Conservation (phyloP, 2,797 vertebrate species). For the Antennarius maculatus region DNA sequence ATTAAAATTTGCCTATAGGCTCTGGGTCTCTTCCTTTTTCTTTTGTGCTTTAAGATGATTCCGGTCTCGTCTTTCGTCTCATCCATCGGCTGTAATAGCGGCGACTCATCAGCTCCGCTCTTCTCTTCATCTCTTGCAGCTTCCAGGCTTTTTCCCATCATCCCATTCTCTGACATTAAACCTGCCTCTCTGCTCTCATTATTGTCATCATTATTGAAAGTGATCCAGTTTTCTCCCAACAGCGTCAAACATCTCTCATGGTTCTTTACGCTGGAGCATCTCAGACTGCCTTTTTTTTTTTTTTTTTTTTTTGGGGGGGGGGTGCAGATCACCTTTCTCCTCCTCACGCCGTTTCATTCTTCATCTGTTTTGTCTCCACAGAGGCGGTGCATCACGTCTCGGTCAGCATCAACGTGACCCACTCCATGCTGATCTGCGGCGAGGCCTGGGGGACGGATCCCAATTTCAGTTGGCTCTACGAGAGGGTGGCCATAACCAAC, state of each 20-base stretch:
- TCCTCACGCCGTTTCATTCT: slow-evolving; percentile 15
- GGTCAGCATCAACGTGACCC: slow-evolving; percentile 79
- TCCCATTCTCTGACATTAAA: slow-evolving; percentile 46
- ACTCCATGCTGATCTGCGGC: slow-evolving; percentile 76
- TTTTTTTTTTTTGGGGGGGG: slow-evolving; percentile 40
- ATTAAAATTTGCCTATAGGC: slow-evolving; percentile 56
- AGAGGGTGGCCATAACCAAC: slow-evolving; percentile 59
- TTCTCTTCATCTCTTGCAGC: slow-evolving; percentile 54
- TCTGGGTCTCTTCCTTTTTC: slow-evolving; percentile 26
- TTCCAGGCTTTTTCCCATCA: slow-evolving; percentile 65
- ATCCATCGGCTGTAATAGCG: slow-evolving; percentile 51
- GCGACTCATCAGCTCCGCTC: slow-evolving; percentile 66
- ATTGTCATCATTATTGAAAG: slow-evolving; percentile 49
- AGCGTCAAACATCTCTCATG: slow-evolving; percentile 67
- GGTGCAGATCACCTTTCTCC: slow-evolving; percentile 24
- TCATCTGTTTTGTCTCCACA: slow-evolving; percentile 45
- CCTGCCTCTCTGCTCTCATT: slow-evolving; percentile 61
- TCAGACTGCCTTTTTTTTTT: slow-evolving; percentile 43
- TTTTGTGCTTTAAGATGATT: slow-evolving; percentile 32
- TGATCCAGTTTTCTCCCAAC: slow-evolving; percentile 63
- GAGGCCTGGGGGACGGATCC: slow-evolving; percentile 83
- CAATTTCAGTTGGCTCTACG: slow-evolving; percentile 80
- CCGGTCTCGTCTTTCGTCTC: slow-evolving; percentile 40
- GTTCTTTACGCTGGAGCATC: slow-evolving; percentile 59
- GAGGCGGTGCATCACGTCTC: slow-evolving; percentile 82